Evolutionary conservation across 2,797 vertebrate genomes (phyloP).

Genomic region (Melanotaenia boesemani): DNA sequence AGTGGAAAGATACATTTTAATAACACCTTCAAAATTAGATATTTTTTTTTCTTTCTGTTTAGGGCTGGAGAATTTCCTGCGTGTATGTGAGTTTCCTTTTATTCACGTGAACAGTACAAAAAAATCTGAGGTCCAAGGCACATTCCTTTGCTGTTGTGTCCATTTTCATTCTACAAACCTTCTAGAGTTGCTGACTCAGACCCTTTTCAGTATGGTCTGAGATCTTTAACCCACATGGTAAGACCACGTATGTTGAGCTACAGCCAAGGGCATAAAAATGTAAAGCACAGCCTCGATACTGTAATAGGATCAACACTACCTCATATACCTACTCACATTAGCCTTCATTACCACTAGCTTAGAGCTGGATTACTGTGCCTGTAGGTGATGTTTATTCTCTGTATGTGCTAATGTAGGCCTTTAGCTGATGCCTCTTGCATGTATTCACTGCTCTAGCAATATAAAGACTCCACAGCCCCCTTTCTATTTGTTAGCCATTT

Average conservation of each 20-base stretch:
- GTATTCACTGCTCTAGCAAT: background rate
- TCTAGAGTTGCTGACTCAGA: background rate
- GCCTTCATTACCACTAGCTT: constrained; percentile 54
- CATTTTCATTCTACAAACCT: background rate
- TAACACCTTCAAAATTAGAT: background rate
- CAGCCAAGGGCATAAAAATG: constrained; percentile 36
- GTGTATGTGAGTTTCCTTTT: background rate
- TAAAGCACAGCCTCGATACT: constrained; percentile 43
- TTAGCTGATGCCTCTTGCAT: constrained; percentile 28
- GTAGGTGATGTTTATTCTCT: constrained; percentile 43
- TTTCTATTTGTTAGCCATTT: background rate
- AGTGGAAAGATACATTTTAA: background rate
- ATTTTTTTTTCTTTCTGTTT: too few species aligned
- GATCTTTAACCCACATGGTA: background rate
- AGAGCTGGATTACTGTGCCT: constrained; percentile 62
- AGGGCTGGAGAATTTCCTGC: too few species aligned
- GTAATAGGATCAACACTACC: constrained; percentile 74
- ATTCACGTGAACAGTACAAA: background rate
- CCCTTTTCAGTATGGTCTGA: background rate
- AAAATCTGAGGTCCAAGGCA: background rate
- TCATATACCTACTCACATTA: constrained; percentile 55
- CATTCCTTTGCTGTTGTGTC: background rate
- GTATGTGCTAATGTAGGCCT: constrained; percentile 12
- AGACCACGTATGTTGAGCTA: constrained; percentile 6
- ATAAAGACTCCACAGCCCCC: background rate